Base-by-base conservation (phyloP, 1,140 invertebrate species). In the Papilio xuthus region DNA sequence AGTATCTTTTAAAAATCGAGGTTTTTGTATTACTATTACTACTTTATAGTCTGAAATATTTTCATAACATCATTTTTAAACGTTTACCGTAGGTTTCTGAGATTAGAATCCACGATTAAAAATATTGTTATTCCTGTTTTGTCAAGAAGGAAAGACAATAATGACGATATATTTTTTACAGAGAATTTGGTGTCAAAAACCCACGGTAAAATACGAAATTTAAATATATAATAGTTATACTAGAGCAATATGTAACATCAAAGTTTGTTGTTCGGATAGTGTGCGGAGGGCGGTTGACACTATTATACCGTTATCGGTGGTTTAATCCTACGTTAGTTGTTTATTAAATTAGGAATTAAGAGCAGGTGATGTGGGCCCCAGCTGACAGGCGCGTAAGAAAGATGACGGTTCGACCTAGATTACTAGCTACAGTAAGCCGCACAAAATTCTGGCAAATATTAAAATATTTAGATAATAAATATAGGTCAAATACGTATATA, bases 331-430 rank as follows among this genome's bases (percentile, higher is more conserved):
- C 67, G 63, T 78, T 78, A 78, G 63, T 78, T 78, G 77, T 78
- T 78, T 78, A 78, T 78, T 78, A 78, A 78, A 78, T 78, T 78
- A 78, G 63, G 77, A 67, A 53, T 78, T 78, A 78, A 78, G 77
- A 23, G 67, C 77, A 78, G 42, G 42, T 78, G 77, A 78, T 69
- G 63, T 70, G 67, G 77, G 77, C 63, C 42, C 6, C 63, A 18
- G 63, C 63, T 47, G 63, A 20, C 42, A 73, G 71, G 42, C 47
- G 42, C 41, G 41, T 42, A 73, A 73, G 71, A 73, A 73, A 44
- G 71, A 73, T 73, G 71, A 73, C 71, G 42, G 41, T 47, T 42
- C 41, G 71, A 15, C 71, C 71, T 73, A 73, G 41, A 44, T 72
- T 42, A 73, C 50, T 73, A 23, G 20, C 50, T 73, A 73, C 20